A percentile compares a stretch with the other conserved stretches of the same genome.
phyloP scores from a whole-genome alignment of 2,888 invertebrate species.

The Muscina levida region DNA sequence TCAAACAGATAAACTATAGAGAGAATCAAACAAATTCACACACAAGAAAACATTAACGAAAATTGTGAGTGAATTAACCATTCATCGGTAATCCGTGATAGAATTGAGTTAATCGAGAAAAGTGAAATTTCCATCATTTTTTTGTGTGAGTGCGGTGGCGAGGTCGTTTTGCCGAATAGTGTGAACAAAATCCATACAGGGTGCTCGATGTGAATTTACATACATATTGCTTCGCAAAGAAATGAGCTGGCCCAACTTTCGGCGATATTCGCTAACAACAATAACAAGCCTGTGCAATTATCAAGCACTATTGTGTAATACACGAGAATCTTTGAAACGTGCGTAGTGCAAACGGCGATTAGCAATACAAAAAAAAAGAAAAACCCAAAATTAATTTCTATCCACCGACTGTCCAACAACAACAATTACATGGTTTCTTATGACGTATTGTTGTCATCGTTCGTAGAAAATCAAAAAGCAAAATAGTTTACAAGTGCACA shows the following conservation, averaged over 20 bases:
- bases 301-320: slow-evolving; percentile 59
- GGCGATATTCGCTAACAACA: slow-evolving; percentile 1
- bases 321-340: slow-evolving; percentile 12
- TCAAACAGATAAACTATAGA: no score
- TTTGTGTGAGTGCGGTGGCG: not conserved
- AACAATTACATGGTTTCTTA: not conserved
- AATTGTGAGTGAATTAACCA: no score
- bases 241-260: not conserved
- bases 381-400: not conserved
- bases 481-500: no score
- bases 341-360: slow-evolving; percentile 21
- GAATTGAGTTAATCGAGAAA: no score
- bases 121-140: no score
- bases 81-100: no score
- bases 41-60: no score
- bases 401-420: not conserved
- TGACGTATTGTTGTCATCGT: no score
- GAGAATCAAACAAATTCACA: no score
- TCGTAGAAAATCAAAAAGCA: no score
- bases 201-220: slow-evolving; percentile 20
- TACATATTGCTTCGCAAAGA: no score
- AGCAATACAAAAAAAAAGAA: not conserved
- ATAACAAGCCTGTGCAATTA: slow-evolving; percentile 51
- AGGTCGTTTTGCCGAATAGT: not conserved
- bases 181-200: slow-evolving; percentile 32